Base-by-base conservation (phyloP, 2,888 invertebrate species). In the Blastobasis adustella region DNA sequence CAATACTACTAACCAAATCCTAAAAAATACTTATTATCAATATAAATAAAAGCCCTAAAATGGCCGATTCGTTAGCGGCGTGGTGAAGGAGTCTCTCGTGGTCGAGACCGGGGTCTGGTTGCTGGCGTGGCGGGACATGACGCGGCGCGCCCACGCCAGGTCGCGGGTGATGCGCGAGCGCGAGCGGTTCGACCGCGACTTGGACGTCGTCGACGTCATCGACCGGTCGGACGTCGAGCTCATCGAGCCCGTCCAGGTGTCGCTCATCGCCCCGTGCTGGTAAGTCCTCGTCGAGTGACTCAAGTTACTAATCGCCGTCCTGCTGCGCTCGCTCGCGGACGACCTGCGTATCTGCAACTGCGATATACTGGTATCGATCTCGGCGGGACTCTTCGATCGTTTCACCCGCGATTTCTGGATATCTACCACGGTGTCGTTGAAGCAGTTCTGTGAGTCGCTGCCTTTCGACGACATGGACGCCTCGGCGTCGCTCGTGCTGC, bases 61-160 rank as follows among this genome's bases (percentile, higher is more conserved):
- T 55, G 59, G 76, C 53, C 71, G 69, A 9, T 66, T 64, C 43
- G 79, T 72, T 6, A 63, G 67, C 4, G 76, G 72, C 9, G 74
- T 79, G 4, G 63, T 70, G 57, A 65, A 76, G 0, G 82, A 77
- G n/a, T 66, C 71, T 5, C 58, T 49, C 8, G 47, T 44, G 2
- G 37, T 46, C 10, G 46, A 45, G 5, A 5, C 42, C 8, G 37
- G 6, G 5, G 41, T 41, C 9, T 41, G 41, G n/a, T 47, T 10
- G 4, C 40, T 10, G 4, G 67, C 60, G 43, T 72, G 69, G 45
- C 69, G 72, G 2, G 78, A 69, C 37, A 75, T 60, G 1, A 82
- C 78, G 7, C 77, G 73, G 2, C 73, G 69, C 1, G 82, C 79
- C 82, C 84, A 82, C 6, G 76, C 73, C 43, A 83, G 54, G 62